Percentiles rank a stretch among this genome's conserved stretches.
phyloP scores from a whole-genome alignment of 2,797 vertebrate genomes.

The Tapera naevia region DNA sequence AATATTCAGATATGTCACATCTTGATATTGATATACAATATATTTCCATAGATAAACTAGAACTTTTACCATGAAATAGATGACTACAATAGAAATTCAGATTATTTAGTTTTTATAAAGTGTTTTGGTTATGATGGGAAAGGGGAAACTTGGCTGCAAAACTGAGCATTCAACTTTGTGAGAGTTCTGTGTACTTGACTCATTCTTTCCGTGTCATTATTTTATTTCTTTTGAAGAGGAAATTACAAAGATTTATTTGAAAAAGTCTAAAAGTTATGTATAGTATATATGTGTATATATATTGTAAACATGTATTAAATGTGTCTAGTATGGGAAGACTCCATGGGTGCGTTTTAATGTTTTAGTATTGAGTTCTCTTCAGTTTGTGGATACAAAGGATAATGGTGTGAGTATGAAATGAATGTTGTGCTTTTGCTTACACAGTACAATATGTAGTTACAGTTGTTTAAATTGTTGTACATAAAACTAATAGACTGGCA shows the following conservation, averaged over 20 bases:
- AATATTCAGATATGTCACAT: conserved; percentile 65
- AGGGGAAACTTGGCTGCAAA: conserved; percentile 68
- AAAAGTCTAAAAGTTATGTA: conserved; percentile 81
- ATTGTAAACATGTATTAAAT: conserved; percentile 79
- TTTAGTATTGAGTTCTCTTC: conserved; percentile 76
- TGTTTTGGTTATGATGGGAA: conserved; percentile 63
- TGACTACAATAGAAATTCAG: conserved; percentile 64
- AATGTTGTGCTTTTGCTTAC: conserved; percentile 81
- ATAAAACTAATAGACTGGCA: conserved; percentile 78
- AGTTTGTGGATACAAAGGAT: conserved; percentile 73
- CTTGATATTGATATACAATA: conserved; percentile 70
- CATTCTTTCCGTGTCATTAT: conserved; percentile 73
- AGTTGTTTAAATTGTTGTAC: conserved; percentile 80
- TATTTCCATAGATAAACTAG: conserved; percentile 74
- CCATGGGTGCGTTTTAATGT: conserved; percentile 82
- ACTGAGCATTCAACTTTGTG: conserved; percentile 73
- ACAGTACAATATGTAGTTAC: conserved; percentile 75
- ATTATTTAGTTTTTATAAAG: conserved; percentile 75
- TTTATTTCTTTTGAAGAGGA: conserved; percentile 77
- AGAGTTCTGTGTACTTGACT: conserved; percentile 77
- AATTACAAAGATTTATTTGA: conserved; percentile 81
- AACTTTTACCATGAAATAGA: conserved; percentile 66
- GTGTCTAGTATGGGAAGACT: conserved; percentile 75
- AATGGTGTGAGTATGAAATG: conserved; percentile 73
- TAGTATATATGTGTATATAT: conserved; percentile 83